Evolutionary conservation across 2,797 vertebrate species (phyloP), one percentile per base, ranked within the genome.

Genomic region (Helarctos malayanus): DNA sequence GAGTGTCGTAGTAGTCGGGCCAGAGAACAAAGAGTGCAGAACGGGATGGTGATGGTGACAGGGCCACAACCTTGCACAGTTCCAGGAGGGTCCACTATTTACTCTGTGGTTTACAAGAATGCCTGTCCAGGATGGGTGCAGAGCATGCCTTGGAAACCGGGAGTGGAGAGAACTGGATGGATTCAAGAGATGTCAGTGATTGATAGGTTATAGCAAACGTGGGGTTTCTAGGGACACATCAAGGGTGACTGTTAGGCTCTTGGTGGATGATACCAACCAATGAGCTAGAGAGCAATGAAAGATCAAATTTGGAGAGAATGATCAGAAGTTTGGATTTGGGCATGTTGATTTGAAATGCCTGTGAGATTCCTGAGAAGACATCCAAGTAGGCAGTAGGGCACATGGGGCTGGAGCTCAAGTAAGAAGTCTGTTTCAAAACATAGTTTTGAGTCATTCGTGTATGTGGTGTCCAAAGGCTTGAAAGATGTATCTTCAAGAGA

Each of bases 291-390:
- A 75, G 32, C 54, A 82, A 38, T 5, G 38, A 63, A 54, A 82
- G 83, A 73, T 82, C 25, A 82, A n/a, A 27, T 79, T 68, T 73
- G 41, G 49, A 65, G 49, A 89, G 49, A 86, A 85, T 49, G 65
- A 49, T 7, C 38, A 7, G 57, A 47, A 57, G 7, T 79, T 57
- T 69, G 56, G 78, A 35, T 76, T 93, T 71, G 52, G 13, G 63
- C 8, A 5, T 54, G 54, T 41, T 78, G 45, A 71, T 56, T n/a
- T 61, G 41, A 91, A 59, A 49, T 16, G 3, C 15, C 19, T 92
- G 63, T 92, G 65, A 91, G 73, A 69, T 80, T 97, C 57, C 63
- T 8, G 23, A 52, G 85, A 84, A 75, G 79, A 83, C 32, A 65
- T 32, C 23, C 12, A 23, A 16, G 15, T 32, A 49, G 54, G 18